Evolutionary conservation across 2,113 vertebrate species (phyloP), one percentile per base, ranked within the genome.

Genomic region (Struthio camelus): DNA sequence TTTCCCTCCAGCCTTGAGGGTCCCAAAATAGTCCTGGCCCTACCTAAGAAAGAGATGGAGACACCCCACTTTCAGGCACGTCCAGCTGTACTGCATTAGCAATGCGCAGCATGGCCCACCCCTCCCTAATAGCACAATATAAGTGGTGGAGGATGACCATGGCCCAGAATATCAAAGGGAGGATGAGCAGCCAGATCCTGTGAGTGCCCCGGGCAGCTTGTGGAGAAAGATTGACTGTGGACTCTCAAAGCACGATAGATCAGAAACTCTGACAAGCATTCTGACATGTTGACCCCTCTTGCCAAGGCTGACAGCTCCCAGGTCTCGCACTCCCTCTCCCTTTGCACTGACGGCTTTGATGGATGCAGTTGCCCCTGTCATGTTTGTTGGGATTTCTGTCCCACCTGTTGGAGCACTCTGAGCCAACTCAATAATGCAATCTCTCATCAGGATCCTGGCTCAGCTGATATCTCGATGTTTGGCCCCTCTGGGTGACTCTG

Each of bases 111-210:
- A 0, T 18, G 38, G 34, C 30, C 50, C 34, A 28, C 9, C 6
- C 1, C 36, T 36, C n/a, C 24, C 48, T 0, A 0, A 44, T 34
- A 73, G 56, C 9, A 12, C 6, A 2, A 6, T 11, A 14, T 5
- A 32, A 1, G 3, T 27, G 2, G 5, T 4, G 24, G 51, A 32
- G 54, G 56, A 23, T 4, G 17, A 73, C 11, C 1, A 1, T 40
- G 30, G 79, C n/a, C 28, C 8, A 0, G 22, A 36, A 14, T 27
- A n/a, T 44, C 65, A 12, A 15, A 50, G 48, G 53, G 16, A 62
- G 18, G 36, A 53, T 14, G 44, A 80, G 32, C 70, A 79, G 66
- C 46, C 2, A 1, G 25, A 34, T 61, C 46, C 4, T 14, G 48
- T 11, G 58, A 44, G 4, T 0, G 16, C 9, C 28, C 56, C 24